A percentile compares a stretch with the other conserved stretches of the same genome.
Conservation (phyloP, 2,888 invertebrate species). For the Chymomyza procnemis region DNA sequence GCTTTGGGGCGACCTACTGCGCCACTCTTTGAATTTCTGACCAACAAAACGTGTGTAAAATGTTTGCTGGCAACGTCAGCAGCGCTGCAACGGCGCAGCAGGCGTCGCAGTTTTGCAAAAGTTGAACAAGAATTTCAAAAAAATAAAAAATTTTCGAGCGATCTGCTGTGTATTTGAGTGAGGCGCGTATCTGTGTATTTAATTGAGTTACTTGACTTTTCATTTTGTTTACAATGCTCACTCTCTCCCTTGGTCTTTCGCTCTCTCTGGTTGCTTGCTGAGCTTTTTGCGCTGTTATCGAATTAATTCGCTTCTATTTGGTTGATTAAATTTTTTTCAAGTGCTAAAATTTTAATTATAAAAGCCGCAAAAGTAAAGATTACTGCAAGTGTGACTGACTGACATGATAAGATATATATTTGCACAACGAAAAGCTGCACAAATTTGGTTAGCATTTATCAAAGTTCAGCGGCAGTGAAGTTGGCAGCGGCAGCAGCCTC, state of each 20-base stretch:
- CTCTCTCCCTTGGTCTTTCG: not conserved
- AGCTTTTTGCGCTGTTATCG: not conserved
- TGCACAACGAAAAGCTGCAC: not conserved
- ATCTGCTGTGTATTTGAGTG: constrained; percentile 36
- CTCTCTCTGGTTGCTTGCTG: not conserved
- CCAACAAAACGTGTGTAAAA: constrained; percentile 32
- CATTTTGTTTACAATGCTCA: constrained; percentile 36
- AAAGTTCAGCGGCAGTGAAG: not conserved
- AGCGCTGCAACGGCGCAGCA: not conserved
- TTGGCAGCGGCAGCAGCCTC: not conserved
- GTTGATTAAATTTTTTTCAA: not conserved
- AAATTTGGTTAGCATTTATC: not conserved
- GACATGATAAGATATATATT: not conserved
- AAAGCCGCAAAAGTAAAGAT: not conserved
- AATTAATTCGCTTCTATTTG: not conserved
- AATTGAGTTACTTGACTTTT: constrained; percentile 35
- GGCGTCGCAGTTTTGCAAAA: constrained; percentile 2
- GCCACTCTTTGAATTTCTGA: constrained; percentile 26
- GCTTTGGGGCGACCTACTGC: constrained; percentile 32
- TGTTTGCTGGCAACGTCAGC: not conserved
- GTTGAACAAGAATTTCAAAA: constrained; percentile 32
- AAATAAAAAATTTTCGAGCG: constrained; percentile 25
- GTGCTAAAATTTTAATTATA: not conserved
- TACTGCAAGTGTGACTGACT: not conserved
- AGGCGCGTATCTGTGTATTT: constrained; percentile 9